Conservation (phyloP, 2,113 vertebrate genomes). For the Xiphophorus couchianus region DNA sequence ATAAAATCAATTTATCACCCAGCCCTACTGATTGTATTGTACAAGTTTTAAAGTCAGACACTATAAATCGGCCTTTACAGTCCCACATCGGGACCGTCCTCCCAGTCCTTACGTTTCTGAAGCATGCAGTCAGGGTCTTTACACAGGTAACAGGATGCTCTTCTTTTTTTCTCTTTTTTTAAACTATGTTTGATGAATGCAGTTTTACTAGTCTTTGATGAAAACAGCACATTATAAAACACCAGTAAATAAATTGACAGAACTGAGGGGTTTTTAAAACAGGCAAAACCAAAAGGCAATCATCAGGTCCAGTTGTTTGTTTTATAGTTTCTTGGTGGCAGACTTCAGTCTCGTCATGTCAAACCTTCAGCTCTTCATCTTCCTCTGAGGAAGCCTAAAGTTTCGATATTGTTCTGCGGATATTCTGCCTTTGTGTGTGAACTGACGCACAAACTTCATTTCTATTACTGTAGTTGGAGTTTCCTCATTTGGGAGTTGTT, state of each 20-base stretch:
- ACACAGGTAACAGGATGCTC: not conserved
- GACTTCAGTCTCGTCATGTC: slow-evolving; percentile 51
- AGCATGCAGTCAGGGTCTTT: no score
- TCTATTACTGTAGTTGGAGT: not conserved
- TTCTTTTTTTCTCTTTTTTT: not conserved
- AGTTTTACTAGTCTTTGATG: not conserved
- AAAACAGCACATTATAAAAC: not conserved
- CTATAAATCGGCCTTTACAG: no score
- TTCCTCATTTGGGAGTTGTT: slow-evolving; percentile 1
- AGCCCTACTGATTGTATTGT: no score
- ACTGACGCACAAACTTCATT: slow-evolving; percentile 8
- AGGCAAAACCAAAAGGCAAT: not conserved
- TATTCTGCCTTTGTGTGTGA: slow-evolving; percentile 19
- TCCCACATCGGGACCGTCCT: not conserved
- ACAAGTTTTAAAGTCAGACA: no score
- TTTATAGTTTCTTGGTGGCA: slow-evolving; percentile 30
- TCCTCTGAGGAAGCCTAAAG: slow-evolving; percentile 23
- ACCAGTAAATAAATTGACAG: not conserved
- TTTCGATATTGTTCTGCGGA: slow-evolving; percentile 31
- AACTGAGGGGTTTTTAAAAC: no score
- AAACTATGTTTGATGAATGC: not conserved
- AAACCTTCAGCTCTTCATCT: slow-evolving; percentile 51
- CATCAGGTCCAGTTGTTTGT: not conserved
- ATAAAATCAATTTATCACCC: no score
- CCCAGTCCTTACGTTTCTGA: not conserved